Evolutionary conservation across 2,888 invertebrate species (phyloP).

Genomic region (Neoscelio sp.): DNA sequence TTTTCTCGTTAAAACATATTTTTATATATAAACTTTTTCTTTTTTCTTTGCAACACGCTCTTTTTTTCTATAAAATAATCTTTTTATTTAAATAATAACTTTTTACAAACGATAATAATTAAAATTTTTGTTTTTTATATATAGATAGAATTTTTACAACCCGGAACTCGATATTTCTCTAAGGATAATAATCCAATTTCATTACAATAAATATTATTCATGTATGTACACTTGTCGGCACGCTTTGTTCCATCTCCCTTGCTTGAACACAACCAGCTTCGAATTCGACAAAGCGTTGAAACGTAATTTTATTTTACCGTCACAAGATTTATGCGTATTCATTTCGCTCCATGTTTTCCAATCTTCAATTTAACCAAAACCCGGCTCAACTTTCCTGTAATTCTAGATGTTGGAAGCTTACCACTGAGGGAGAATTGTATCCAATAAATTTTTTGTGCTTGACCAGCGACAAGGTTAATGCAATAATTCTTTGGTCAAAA

Average conservation of each 20-base stretch:
- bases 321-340: constrained; percentile 36
- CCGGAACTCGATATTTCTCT: constrained; percentile 12
- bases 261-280: background rate
- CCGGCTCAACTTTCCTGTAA: constrained; percentile 13
- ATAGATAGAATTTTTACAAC: constrained; percentile 4
- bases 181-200: constrained; percentile 6
- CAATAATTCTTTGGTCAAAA: no score
- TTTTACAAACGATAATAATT: no score
- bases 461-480: no score
- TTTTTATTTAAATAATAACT: no score
- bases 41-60: no score
- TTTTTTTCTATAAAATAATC: no score
- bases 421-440: no score
- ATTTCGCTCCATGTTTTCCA: constrained; percentile 20
- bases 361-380: constrained; percentile 29
- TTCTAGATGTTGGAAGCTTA: background rate
- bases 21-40: no score
- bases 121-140: no score
- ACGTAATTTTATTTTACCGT: constrained; percentile 33
- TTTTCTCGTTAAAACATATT: no score
- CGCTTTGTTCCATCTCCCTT: constrained; percentile 5
- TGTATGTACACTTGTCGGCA: constrained; percentile 7
- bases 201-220: constrained; percentile 35
- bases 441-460: constrained; percentile 8
- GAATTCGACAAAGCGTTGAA: constrained; percentile 28